phyloP scores from a whole-genome alignment of 2,888 invertebrate species.

The Phlogophora meticulosa region DNA sequence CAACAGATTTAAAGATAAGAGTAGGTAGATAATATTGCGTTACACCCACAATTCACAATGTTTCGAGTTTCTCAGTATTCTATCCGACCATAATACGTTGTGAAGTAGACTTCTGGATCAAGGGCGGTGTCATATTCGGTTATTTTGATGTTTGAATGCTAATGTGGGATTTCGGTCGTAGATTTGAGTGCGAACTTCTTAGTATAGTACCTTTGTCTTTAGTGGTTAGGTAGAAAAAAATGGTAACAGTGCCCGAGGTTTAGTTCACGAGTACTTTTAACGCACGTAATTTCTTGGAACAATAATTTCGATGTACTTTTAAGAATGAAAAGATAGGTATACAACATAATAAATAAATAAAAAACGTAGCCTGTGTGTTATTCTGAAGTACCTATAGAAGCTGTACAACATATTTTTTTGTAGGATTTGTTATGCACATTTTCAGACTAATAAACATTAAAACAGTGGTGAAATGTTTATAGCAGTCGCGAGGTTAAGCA shows the following conservation, averaged over 20 bases:
- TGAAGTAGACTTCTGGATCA: slow-evolving; percentile 62
- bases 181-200: slow-evolving; percentile 24
- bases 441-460: too few relatives aligned
- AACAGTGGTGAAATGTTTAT: too few relatives aligned
- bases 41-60: slow-evolving; percentile 28
- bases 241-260: too few relatives aligned
- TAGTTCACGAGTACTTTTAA: not conserved
- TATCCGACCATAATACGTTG: slow-evolving; percentile 39
- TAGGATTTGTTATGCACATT: too few relatives aligned
- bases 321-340: too few relatives aligned
- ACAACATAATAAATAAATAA: too few relatives aligned
- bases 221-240: not conserved
- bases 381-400: too few relatives aligned
- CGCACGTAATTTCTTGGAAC: too few relatives aligned
- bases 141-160: slow-evolving; percentile 12
- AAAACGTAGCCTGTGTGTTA: too few relatives aligned
- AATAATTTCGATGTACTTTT: too few relatives aligned
- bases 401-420: too few relatives aligned
- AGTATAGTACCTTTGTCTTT: slow-evolving; percentile 29
- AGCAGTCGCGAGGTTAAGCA: too few relatives aligned
- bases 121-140: slow-evolving; percentile 52
- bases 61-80: slow-evolving; percentile 62
- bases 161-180: slow-evolving; percentile 22
- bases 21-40: slow-evolving; percentile 37
- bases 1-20: slow-evolving; percentile 44